A percentile compares a stretch with the other conserved stretches of the same genome.
Evolutionary conservation across 2,888 invertebrate genomes (phyloP).

Genomic region (Spisula subtruncata): DNA sequence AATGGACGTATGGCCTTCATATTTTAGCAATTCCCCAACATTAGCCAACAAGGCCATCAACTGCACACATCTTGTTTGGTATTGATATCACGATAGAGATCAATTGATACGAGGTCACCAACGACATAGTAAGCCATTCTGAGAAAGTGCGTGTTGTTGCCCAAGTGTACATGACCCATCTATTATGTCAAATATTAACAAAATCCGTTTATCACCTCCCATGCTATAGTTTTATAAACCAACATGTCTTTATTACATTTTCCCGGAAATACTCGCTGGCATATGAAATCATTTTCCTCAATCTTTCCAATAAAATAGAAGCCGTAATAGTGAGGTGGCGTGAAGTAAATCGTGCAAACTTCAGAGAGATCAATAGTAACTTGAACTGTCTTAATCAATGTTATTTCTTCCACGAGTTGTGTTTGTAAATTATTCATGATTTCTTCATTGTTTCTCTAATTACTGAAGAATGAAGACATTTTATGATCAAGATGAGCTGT

Average conservation of each 20-base stretch:
- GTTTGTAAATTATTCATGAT: conserved; percentile 1
- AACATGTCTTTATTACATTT: background rate
- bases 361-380: background rate
- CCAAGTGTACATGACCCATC: too few species aligned
- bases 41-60: too few species aligned
- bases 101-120: too few species aligned
- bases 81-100: too few species aligned
- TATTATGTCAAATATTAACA: too few species aligned
- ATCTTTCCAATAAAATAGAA: background rate
- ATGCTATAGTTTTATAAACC: background rate
- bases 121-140: too few species aligned
- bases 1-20: too few species aligned
- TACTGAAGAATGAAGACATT: background rate
- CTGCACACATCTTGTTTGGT: too few species aligned
- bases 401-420: conserved; percentile 6
- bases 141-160: too few species aligned
- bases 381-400: conserved; percentile 7
- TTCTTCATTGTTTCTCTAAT: background rate
- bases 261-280: background rate
- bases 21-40: too few species aligned
- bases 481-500: background rate
- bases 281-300: background rate
- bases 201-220: background rate
- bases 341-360: background rate
- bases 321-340: background rate